Evolutionary conservation across 2,113 vertebrate species (phyloP).

Genomic region (Oncorhynchus kisutch): DNA sequence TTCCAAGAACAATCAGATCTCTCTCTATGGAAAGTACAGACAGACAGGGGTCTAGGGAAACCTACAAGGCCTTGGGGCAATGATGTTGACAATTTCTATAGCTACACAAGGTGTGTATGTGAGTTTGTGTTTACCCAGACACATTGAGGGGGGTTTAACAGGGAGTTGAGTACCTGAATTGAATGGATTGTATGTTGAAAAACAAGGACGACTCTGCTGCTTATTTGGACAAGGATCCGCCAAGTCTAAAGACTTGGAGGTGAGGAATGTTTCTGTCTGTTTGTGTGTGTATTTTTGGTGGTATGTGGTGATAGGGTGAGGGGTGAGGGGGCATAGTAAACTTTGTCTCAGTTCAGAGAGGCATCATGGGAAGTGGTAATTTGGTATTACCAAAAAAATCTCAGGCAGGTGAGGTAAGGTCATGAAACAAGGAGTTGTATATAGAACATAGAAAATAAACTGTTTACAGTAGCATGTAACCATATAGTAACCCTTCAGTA

Average conservation of each 20-base stretch:
- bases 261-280: not conserved
- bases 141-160: not conserved
- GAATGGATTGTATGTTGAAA: not conserved
- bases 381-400: not conserved
- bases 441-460: no score
- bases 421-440: no score
- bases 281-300: not conserved
- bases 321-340: not conserved
- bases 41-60: no score
- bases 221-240: constrained; percentile 4
- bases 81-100: not conserved
- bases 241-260: not conserved
- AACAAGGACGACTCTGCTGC: not conserved
- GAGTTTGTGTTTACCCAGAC: not conserved
- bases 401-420: constrained; percentile 3
- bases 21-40: no score
- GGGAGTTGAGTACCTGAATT: not conserved
- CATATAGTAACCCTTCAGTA: no score
- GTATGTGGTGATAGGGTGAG: not conserved
- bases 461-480: no score
- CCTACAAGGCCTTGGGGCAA: no score
- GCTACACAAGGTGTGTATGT: not conserved
- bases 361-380: not conserved
- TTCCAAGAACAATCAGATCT: no score
- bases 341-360: not conserved